These are phyloP conservation scores for Meta bourneti DNA, from an alignment of 2,888 invertebrate genomes.

Conservation along the genomic window DNA sequence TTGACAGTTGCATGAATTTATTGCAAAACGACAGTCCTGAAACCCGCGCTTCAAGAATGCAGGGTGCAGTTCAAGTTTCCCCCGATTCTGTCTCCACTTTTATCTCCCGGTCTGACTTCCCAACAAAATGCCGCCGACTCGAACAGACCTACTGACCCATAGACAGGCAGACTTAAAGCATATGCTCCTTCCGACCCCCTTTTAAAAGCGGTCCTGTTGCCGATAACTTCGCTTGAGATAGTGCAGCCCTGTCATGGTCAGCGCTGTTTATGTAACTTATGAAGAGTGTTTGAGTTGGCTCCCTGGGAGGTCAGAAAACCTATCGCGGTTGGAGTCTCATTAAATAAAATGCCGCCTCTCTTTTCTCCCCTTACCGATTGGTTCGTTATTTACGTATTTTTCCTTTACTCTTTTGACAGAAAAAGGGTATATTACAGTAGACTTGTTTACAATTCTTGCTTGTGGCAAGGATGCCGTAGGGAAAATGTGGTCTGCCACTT, in stretches of 20 bases:
- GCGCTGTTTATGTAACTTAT: not conserved
- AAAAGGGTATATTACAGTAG: not conserved
- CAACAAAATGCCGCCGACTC: not conserved
- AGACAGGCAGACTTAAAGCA: not conserved
- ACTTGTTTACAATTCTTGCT: not conserved
- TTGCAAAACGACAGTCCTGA: slow-evolving; percentile 39
- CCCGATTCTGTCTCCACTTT: not conserved
- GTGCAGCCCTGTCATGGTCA: slow-evolving; percentile 11
- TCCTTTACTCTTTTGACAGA: not conserved
- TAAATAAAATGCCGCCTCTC: not conserved
- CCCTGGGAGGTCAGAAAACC: not conserved
- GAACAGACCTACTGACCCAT: slow-evolving; percentile 28
- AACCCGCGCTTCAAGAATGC: not conserved
- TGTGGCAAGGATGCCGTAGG: no score
- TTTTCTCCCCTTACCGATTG: not conserved
- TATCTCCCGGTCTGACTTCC: slow-evolving; percentile 14
- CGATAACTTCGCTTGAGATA: not conserved
- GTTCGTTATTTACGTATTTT: not conserved
- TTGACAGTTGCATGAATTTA: slow-evolving; percentile 20
- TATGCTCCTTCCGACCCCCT: not conserved
- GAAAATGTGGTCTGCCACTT: no score
- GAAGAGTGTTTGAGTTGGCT: not conserved
- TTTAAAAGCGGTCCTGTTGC: not conserved
- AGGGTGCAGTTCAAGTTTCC: no score
- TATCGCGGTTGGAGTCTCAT: not conserved